Conservation (phyloP, 2,888 invertebrate genomes). For the Ochropacha duplaris region DNA sequence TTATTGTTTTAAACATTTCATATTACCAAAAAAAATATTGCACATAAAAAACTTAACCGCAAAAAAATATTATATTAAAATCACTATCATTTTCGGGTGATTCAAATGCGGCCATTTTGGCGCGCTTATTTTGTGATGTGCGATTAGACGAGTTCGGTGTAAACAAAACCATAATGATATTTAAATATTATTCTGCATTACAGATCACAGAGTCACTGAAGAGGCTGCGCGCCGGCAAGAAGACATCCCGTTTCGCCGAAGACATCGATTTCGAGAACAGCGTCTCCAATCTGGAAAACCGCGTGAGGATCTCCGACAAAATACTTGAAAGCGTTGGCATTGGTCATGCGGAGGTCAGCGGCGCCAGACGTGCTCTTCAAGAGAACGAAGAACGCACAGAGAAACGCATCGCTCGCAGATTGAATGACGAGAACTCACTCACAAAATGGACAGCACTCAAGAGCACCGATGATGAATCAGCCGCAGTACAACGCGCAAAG, state of each 20-base stretch:
- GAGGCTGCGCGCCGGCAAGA: slow-evolving; percentile 84
- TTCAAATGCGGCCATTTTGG: too few species aligned
- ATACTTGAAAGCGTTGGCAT: slow-evolving; percentile 85
- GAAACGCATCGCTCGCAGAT: slow-evolving; percentile 70
- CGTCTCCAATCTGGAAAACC: slow-evolving; percentile 81
- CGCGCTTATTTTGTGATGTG: too few species aligned
- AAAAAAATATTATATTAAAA: too few species aligned
- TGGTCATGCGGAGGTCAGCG: slow-evolving; percentile 79
- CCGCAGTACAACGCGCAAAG: slow-evolving; percentile 85
- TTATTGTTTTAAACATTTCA: too few species aligned
- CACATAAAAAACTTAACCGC: too few species aligned
- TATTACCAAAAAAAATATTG: too few species aligned
- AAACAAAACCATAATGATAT: not conserved
- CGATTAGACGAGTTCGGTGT: too few species aligned
- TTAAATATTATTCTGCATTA: slow-evolving; percentile 33
- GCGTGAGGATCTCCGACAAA: slow-evolving; percentile 85
- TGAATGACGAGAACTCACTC: slow-evolving; percentile 70
- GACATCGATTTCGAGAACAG: slow-evolving; percentile 85
- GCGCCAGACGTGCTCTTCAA: slow-evolving; percentile 73
- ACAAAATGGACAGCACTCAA: slow-evolving; percentile 86
- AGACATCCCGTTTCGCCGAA: slow-evolving; percentile 82
- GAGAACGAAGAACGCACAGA: slow-evolving; percentile 77
- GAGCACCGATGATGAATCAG: slow-evolving; percentile 69
- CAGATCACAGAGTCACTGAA: slow-evolving; percentile 84
- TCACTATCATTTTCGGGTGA: too few species aligned